Percentiles rank a stretch among this genome's conserved stretches.
These are phyloP conservation scores for Gila robusta DNA, from an alignment of 2,797 vertebrate genomes.

Conservation along the genomic window DNA sequence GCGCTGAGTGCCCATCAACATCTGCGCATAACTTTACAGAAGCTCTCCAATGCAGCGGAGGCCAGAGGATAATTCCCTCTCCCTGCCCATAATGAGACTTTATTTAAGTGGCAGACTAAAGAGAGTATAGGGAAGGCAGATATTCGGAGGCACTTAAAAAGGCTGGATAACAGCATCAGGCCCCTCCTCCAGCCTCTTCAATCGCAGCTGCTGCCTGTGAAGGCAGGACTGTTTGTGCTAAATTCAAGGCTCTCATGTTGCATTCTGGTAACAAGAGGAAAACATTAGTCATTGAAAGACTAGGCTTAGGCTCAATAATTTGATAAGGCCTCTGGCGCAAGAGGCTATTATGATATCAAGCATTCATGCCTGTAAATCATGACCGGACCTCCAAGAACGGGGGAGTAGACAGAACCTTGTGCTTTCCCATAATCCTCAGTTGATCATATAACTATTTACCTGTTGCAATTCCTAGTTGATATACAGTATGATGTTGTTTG, in stretches of 20 bases:
- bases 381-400: not conserved
- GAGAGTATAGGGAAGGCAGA: constrained; percentile 63
- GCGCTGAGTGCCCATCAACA: constrained; percentile 75
- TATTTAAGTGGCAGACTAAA: constrained; percentile 72
- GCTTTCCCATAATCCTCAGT: constrained; percentile 18
- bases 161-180: constrained; percentile 46
- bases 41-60: constrained; percentile 70
- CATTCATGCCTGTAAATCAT: constrained; percentile 25
- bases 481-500: too few relatives aligned
- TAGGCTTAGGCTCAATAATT: constrained; percentile 38
- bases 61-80: constrained; percentile 72
- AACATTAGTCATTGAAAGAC: constrained; percentile 33
- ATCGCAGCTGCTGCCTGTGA: constrained; percentile 39
- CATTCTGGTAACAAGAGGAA: constrained; percentile 57
- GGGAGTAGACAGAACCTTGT: not conserved
- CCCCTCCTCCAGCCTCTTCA: constrained; percentile 41
- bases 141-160: constrained; percentile 60
- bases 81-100: constrained; percentile 75
- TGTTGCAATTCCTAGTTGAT: not conserved
- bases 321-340: constrained; percentile 31
- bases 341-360: constrained; percentile 24
- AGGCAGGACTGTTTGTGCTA: constrained; percentile 19
- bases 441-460: not conserved
- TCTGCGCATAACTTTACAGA: constrained; percentile 75
- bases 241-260: constrained; percentile 58